phyloP scores from a whole-genome alignment of 2,113 vertebrate genomes.

The Brachirus orientalis region DNA sequence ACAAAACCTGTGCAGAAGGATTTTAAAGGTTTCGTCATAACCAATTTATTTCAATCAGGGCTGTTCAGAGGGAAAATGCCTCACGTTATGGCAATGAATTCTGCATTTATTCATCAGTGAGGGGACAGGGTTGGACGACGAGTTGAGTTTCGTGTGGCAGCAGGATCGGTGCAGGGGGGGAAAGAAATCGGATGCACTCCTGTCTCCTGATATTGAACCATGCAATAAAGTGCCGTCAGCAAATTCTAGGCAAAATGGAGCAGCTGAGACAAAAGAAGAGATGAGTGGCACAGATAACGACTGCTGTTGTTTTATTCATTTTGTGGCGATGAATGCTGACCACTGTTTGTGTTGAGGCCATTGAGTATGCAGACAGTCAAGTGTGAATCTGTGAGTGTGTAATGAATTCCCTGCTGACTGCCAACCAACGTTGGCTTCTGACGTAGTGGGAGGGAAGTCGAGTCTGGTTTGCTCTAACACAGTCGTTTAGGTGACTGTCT shows the following conservation, averaged over 20 bases:
- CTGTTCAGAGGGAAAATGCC: conserved; percentile 27
- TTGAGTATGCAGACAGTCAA: conserved; percentile 66
- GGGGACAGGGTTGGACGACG: conserved; percentile 31
- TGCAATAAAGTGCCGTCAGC: conserved; percentile 64
- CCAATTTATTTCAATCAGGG: conserved; percentile 39
- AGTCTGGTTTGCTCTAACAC: conserved; percentile 21
- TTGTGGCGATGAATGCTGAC: conserved; percentile 65
- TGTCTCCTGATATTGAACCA: conserved; percentile 35
- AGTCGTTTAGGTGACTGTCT: conserved; percentile 19
- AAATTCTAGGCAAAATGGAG: conserved; percentile 60
- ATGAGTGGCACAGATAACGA: conserved; percentile 64
- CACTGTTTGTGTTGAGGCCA: conserved; percentile 64
- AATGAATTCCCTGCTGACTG: conserved; percentile 68
- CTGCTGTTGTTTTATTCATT: conserved; percentile 70
- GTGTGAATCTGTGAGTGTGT: conserved; percentile 58
- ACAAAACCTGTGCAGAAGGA: conserved; percentile 24
- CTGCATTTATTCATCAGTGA: conserved; percentile 56
- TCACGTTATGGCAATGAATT: conserved; percentile 33
- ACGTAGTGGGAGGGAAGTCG: conserved; percentile 23
- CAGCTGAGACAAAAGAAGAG: conserved; percentile 57
- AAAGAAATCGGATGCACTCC: conserved; percentile 33
- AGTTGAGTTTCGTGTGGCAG: conserved; percentile 29
- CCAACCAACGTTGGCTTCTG: conserved; percentile 29
- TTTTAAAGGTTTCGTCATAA: conserved; percentile 30
- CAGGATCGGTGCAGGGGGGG: conserved; percentile 18